Conservation (phyloP, 2,888 invertebrate genomes). For the Pantelozetes paolii region DNA sequence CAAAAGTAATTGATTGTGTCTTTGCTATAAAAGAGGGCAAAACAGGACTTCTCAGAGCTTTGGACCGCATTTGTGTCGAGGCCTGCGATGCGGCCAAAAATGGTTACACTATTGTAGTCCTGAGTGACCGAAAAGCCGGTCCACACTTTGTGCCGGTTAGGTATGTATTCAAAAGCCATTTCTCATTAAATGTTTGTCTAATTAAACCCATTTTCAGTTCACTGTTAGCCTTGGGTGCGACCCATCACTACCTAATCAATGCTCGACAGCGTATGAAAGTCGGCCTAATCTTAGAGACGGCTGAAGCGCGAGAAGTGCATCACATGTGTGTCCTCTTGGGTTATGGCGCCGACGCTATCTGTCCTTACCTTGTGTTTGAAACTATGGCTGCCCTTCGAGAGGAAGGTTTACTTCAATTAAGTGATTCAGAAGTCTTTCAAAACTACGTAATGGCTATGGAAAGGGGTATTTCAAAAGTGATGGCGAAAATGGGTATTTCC, state of each 20-base stretch:
- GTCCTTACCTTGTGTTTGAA: conserved; percentile 94
- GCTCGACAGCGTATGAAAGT: conserved; percentile 93
- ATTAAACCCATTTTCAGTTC: neutral
- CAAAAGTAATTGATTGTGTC: conserved; percentile 80
- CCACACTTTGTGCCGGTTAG: conserved; percentile 55
- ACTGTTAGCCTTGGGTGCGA: conserved; percentile 79
- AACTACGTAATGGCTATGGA: conserved; percentile 87
- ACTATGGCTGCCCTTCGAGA: conserved; percentile 77
- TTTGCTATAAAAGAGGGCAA: conserved; percentile 71
- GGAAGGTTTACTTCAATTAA: conserved; percentile 72
- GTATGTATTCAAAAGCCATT: conserved; percentile 49
- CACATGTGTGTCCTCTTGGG: conserved; percentile 92
- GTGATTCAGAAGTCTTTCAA: conserved; percentile 74
- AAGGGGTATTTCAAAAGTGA: conserved; percentile 75
- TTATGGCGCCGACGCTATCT: conserved; percentile 96
- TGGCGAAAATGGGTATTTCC: conserved; percentile 99
- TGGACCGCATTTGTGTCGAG: conserved; percentile 72
- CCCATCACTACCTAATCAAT: conserved; percentile 92
- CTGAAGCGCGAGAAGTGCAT: conserved; percentile 83
- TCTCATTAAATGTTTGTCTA: neutral
- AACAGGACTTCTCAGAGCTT: conserved; percentile 65
- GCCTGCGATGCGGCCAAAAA: conserved; percentile 71
- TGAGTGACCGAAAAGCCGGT: conserved; percentile 68
- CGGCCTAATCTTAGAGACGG: conserved; percentile 89
- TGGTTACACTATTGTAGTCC: conserved; percentile 76